These are phyloP conservation scores for Drosophila picticornis DNA, from an alignment of 2,888 invertebrate genomes.

Conservation along the genomic window DNA sequence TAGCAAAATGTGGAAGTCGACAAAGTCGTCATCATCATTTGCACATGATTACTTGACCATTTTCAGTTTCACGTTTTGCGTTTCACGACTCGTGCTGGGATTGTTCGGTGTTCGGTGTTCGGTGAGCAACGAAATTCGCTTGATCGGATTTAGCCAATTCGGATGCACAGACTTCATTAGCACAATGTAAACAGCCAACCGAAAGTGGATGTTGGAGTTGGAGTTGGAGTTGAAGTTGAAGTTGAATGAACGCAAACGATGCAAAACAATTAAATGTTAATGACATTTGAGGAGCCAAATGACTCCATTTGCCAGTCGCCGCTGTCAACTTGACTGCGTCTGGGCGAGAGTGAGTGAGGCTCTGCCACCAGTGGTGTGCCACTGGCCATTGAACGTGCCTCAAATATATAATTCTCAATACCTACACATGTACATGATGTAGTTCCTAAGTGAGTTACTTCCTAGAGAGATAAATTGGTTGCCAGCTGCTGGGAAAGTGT, in stretches of 20 bases:
- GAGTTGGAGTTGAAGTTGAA: constrained; percentile 20
- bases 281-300: constrained; percentile 51
- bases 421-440: neutral
- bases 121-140: constrained; percentile 6
- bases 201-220: constrained; percentile 10
- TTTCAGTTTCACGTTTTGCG: constrained; percentile 16
- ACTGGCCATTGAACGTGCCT: constrained; percentile 8
- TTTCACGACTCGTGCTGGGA: constrained; percentile 4
- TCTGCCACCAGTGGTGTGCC: constrained; percentile 7
- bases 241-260: constrained; percentile 53
- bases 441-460: constrained; percentile 1
- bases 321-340: constrained; percentile 4
- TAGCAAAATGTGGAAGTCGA: constrained; percentile 29
- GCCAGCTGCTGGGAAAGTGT: constrained; percentile 26
- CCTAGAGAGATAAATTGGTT: neutral
- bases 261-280: constrained; percentile 46
- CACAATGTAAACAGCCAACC: constrained; percentile 6
- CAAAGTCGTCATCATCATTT: constrained; percentile 22
- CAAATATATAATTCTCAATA: neutral
- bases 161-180: constrained; percentile 36
- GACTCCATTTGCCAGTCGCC: constrained; percentile 38
- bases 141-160: constrained; percentile 34
- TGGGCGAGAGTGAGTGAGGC: constrained; percentile 3
- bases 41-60: constrained; percentile 15
- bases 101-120: neutral